Evolutionary conservation across 2,888 invertebrate species (phyloP).

Genomic region (Punctoribates punctum): DNA sequence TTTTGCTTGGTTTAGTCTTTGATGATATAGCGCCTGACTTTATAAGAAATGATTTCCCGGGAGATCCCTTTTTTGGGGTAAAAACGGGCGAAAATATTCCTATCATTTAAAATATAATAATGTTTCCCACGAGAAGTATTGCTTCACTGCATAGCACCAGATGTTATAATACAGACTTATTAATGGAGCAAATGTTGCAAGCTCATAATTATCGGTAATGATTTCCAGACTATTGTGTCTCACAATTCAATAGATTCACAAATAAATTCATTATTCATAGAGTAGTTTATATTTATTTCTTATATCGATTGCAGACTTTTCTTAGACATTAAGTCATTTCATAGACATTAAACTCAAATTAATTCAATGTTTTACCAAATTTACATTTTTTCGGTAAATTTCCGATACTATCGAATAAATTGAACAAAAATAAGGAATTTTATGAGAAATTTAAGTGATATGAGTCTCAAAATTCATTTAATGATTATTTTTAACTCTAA

Average conservation of each 20-base stretch:
- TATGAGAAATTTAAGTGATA: background rate
- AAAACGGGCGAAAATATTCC: background rate
- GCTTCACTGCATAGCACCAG: background rate
- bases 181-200: background rate
- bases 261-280: background rate
- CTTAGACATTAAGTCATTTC: background rate
- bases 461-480: no score
- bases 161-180: slow-evolving; percentile 26
- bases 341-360: background rate
- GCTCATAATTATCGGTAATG: slow-evolving; percentile 17
- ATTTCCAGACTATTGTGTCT: background rate
- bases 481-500: no score
- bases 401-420: background rate
- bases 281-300: no score
- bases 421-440: background rate
- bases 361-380: background rate
- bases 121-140: background rate
- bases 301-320: background rate
- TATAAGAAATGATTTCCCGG: slow-evolving; percentile 9
- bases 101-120: slow-evolving; percentile 31
- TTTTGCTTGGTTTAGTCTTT: no score
- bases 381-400: background rate
- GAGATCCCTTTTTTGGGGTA: background rate
- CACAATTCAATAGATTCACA: background rate
- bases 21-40: background rate